Conservation (phyloP, 2,113 vertebrate genomes). For the Serilophus lunatus region DNA sequence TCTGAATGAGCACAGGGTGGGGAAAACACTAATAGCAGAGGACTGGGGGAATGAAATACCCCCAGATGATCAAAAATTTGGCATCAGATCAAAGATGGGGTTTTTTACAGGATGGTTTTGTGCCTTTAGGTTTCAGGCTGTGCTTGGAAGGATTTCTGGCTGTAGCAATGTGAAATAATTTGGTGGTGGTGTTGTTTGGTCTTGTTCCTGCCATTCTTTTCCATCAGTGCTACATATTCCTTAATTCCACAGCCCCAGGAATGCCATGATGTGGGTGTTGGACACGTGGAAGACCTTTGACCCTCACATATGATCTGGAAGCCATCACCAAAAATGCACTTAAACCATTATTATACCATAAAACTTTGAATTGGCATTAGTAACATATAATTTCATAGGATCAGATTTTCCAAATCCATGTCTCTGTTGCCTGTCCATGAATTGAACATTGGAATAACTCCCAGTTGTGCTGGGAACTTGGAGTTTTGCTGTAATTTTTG, state of each 20-base stretch:
- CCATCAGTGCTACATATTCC: neutral
- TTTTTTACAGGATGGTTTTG: neutral
- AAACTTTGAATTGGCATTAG: neutral
- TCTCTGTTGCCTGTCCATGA: neutral
- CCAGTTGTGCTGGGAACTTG: neutral
- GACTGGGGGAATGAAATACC: neutral
- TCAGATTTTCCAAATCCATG: rapidly evolving
- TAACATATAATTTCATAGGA: neutral
- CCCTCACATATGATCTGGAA: neutral
- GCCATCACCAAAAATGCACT: neutral
- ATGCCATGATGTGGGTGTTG: neutral
- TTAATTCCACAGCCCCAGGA: neutral
- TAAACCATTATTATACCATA: neutral
- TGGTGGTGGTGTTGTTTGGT: neutral
- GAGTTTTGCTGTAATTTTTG: neutral
- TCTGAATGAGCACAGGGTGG: too few relatives aligned
- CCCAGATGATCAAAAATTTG: neutral
- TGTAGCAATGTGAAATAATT: neutral
- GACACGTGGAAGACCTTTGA: neutral
- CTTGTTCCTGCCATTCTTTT: neutral
- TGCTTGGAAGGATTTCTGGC: neutral
- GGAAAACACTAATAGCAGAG: neutral
- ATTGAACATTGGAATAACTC: neutral
- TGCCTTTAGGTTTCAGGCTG: neutral
- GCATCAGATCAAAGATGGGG: neutral